Percentiles rank a stretch among this genome's conserved stretches.
Evolutionary conservation across 2,113 vertebrate genomes (phyloP).

Genomic region (Choloepus hoffmanni): DNA sequence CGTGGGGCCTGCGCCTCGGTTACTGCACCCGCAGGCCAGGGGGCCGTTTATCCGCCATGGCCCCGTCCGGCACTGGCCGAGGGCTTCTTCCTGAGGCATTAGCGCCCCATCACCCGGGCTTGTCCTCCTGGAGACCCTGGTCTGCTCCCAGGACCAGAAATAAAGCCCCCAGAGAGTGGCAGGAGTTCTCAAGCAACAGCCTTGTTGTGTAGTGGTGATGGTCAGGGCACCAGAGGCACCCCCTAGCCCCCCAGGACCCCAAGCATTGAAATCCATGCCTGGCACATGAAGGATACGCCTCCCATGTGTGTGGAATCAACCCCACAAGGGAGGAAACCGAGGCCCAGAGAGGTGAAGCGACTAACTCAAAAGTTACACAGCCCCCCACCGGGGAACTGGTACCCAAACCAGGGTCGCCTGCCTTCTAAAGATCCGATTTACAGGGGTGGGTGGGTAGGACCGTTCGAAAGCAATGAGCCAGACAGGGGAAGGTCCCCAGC

Average conservation of each 20-base stretch:
- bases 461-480: not conserved
- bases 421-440: not conserved
- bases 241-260: not conserved
- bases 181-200: not conserved
- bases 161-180: not conserved
- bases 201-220: not conserved
- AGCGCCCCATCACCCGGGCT: not conserved
- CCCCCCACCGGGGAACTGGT: not conserved
- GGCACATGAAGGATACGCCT: rapidly evolving
- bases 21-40: rapidly evolving
- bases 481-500: not conserved
- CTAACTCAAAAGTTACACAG: not conserved
- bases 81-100: not conserved
- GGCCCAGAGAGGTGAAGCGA: not conserved
- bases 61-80: not conserved
- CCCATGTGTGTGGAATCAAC: not conserved
- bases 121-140: not conserved
- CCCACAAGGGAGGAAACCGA: not conserved
- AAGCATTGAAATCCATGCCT: not conserved
- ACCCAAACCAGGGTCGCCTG: not conserved
- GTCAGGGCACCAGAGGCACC: not conserved
- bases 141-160: not conserved
- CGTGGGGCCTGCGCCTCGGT: not conserved
- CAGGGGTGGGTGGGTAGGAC: not conserved
- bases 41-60: not conserved